These are phyloP conservation scores for Chionis minor DNA, from an alignment of 2,113 vertebrate genomes.

Conservation along the genomic window DNA sequence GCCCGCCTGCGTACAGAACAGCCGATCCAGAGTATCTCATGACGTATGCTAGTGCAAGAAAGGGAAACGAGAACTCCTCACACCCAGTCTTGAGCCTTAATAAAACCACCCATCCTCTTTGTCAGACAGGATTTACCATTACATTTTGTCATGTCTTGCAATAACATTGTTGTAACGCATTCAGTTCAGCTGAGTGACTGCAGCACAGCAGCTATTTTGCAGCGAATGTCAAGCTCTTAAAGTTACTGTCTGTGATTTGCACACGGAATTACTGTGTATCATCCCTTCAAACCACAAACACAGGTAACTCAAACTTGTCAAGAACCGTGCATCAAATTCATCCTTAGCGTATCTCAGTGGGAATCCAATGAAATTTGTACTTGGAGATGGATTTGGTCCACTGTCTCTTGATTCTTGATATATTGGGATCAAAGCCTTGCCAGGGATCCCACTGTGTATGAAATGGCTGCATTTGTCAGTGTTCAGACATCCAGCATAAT, in stretches of 20 bases:
- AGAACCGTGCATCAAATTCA: background rate
- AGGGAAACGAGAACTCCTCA: background rate
- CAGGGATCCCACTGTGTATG: slow-evolving; percentile 7
- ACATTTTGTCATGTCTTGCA: background rate
- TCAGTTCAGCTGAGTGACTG: background rate
- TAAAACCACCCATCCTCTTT: background rate
- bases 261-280: background rate
- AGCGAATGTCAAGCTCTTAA: background rate
- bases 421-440: slow-evolving; percentile 30
- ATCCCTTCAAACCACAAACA: background rate
- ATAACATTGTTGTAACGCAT: background rate
- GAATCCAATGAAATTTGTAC: background rate
- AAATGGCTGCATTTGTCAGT: slow-evolving; percentile 39
- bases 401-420: background rate
- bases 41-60: background rate
- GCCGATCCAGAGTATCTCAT: background rate
- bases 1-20: rapidly evolving
- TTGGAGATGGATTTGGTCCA: background rate
- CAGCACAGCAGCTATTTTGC: background rate
- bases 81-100: background rate
- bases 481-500: slow-evolving; percentile 4
- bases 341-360: background rate
- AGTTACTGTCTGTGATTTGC: background rate
- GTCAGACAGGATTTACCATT: background rate
- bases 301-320: background rate